Base-by-base conservation (phyloP, 2,113 vertebrate species). In the Pongo pygmaeus region DNA sequence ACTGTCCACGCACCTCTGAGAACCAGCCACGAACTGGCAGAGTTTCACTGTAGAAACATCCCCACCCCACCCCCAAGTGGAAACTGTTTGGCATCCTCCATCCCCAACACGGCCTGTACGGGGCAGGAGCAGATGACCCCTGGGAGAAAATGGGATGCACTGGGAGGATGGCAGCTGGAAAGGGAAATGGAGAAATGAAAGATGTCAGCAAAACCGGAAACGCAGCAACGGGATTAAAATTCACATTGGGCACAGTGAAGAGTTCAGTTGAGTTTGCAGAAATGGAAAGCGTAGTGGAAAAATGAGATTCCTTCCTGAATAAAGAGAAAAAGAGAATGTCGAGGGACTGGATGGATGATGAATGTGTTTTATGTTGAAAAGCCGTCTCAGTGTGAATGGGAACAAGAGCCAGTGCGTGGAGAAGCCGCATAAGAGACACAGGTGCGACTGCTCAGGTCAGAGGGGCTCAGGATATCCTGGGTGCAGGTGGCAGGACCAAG, bases 401-500 rank as follows among this genome's bases (percentile, higher is more conserved):
- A 72, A 3, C 13, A 69, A 3, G 8, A 22, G 46, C 12, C 27
- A 1, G 50, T 3, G 2, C 25, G 1, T 35, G 1, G 3, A 93
- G 46, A 50, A 72, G 9, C 35, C 4, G 1, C 7, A 16, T 6
- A 17, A 64, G 40, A 40, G 67, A 38, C 1, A 5, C 52, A 46
- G 38, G 4, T 6, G 30, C 16, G 14, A 4, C 4, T 1, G 0
- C 11, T 18, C 4, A 0, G 5, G 16, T 32, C 89, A 18, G 52
- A 57, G 69, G 69, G 4, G 14, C 14, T 17, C 83, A 5, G 6
- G 22, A 40, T 61, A 22, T 11, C n/a, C 7, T 2, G 38, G 18
- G 6, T 0, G 3, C 18, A 23, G 7, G 52, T 8, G 20, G 59
- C 48, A 1, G 14, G 78, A 14, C 14, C 4, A 3, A 3, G 6